Evolutionary conservation across 2,113 vertebrate genomes (phyloP), one percentile per base, ranked within the genome.

Genomic region (Pseudorasbora parva): DNA sequence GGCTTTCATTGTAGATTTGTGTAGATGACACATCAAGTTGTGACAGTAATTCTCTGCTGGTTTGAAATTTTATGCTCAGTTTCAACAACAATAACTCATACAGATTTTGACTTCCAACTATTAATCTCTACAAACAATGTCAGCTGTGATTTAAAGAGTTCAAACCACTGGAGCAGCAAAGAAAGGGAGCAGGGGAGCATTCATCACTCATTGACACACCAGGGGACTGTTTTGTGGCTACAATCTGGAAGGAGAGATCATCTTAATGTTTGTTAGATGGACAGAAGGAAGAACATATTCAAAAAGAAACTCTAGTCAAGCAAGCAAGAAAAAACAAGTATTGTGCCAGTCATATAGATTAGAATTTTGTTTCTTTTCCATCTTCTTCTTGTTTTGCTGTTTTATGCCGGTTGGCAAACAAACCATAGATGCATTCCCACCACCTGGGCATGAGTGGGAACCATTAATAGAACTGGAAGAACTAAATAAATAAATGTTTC

Each of bases 51-150:
- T 78, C 57, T 71, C 62, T 69, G 45, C 64, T 68, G 60, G 33
- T 43, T 82, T 72, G 51, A 14, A 72, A 41, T 19, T 17, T 57
- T 57, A 27, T 41, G 30, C 68, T 37, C n/a, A 1, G 71, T 73
- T 82, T 49, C 54, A 62, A 27, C 25, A 75, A 25, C 51, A 57
- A 30, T 74, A 45, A 62, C 41, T 82, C 54, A 57, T 27, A 25
- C 21, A 72, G 23, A 72, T 33, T 57, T 57, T 57, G 30, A 54
- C 68, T 59, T 71, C 57, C 30, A 81, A 81, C 54, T 57, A 82
- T 82, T 82, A 82, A 82, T 82, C 47, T 82, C 64, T 25, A 41
- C 27, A 75, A 82, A 60, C 69, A 82, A 60, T 82, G 68, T 82
- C 81, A 62, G 41, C 62, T 74, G 71, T 82, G 69, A 82, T 82